These are phyloP conservation scores for Thecocarcelia acutangulata DNA, from an alignment of 2,888 invertebrate genomes.

Conservation along the genomic window DNA sequence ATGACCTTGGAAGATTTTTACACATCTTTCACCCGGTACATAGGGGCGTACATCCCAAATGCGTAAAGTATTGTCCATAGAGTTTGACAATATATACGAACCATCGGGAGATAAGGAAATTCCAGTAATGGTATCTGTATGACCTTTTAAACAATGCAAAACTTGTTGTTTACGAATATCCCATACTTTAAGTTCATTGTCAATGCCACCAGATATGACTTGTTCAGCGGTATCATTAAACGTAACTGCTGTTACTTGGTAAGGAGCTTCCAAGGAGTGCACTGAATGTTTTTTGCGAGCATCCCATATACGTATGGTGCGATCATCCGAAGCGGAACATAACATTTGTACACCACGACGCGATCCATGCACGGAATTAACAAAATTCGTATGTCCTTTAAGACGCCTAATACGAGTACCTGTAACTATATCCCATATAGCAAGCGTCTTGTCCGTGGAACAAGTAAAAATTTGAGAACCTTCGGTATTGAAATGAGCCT, in stretches of 20 bases:
- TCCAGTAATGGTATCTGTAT: slow-evolving; percentile 97
- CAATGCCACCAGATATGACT: slow-evolving; percentile 96
- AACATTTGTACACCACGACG: slow-evolving; percentile 94
- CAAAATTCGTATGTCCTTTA: slow-evolving; percentile 90
- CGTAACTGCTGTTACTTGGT: slow-evolving; percentile 92
- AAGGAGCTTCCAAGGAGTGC: slow-evolving; percentile 87
- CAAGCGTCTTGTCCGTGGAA: slow-evolving; percentile 96
- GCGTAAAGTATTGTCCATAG: slow-evolving; percentile 97
- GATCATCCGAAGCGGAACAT: slow-evolving; percentile 97
- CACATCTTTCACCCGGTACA: slow-evolving; percentile 95
- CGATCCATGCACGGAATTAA: slow-evolving; percentile 86
- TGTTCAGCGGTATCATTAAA: slow-evolving; percentile 98
- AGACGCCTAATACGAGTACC: slow-evolving; percentile 94
- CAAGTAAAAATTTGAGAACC: slow-evolving; percentile 93
- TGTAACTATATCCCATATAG: slow-evolving; percentile 96
- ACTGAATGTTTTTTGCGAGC: slow-evolving; percentile 91
- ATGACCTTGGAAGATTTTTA: slow-evolving; percentile 95
- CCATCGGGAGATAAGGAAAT: slow-evolving; percentile 85
- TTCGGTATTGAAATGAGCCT: slow-evolving; percentile 93
- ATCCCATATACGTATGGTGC: slow-evolving; percentile 95
- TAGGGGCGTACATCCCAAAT: slow-evolving; percentile 99
- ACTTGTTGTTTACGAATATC: slow-evolving; percentile 92
- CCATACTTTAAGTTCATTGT: slow-evolving; percentile 99
- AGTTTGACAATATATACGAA: slow-evolving; percentile 95
- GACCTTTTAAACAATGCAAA: slow-evolving; percentile 93